Base-by-base conservation (phyloP, 2,888 invertebrate species). In the Alviniconcha strummeri region DNA sequence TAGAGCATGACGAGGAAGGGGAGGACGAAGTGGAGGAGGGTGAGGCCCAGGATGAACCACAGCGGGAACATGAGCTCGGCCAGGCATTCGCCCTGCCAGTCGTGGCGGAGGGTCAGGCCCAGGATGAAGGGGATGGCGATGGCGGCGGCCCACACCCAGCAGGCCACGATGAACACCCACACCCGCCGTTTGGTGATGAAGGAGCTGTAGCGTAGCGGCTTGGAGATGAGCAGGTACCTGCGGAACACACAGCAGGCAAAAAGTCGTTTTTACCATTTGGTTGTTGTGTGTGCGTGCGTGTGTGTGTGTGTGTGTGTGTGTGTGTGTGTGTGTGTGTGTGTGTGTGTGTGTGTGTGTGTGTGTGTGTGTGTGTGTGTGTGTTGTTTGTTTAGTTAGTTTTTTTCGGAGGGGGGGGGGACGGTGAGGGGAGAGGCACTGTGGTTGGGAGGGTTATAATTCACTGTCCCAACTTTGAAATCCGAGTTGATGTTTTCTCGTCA, bases 201-300 rank as follows among this genome's bases (percentile, higher is more conserved):
- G 67, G 54, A 54, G 5, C 15, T 9, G 56, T 82, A 82, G 67
- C 77, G 77, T 7, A 82, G 69, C 1, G 82, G 82, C 17, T 52
- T 82, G 54, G 77, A 54, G 82, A 82, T 77, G 11, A 82, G 55
- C 19, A 82, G 64, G 69, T 76, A 82, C 77, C 82, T 82, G 82
- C 5, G n/a, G 54, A 7, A 36, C 4, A 77, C 60, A 60, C 19
- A 54, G n/a, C n/a, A n/a, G n/a, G n/a, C n/a, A n/a, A n/a, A n/a
- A n/a, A n/a, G n/a, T n/a, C n/a, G n/a, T n/a, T n/a, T n/a, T n/a
- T n/a, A n/a, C n/a, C n/a, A n/a, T n/a, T n/a, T n/a, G n/a, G n/a
- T n/a, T n/a, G n/a, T n/a, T n/a, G n/a, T n/a, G n/a, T n/a, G n/a
- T n/a, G n/a, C n/a, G n/a, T n/a, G n/a, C n/a, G n/a, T n/a, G n/a